Conservation (phyloP, 2,113 vertebrate genomes). For the Seriola rivoliana region DNA sequence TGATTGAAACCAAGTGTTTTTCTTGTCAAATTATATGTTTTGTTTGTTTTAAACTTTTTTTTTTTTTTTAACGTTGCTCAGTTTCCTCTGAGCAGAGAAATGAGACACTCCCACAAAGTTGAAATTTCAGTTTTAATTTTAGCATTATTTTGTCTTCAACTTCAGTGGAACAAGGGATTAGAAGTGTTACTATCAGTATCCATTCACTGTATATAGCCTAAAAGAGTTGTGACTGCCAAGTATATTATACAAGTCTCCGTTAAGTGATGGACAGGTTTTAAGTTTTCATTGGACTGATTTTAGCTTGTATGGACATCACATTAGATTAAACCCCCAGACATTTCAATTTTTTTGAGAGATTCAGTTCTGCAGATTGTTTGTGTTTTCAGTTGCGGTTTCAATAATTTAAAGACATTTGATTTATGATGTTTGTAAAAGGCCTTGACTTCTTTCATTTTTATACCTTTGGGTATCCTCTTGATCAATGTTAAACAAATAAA, state of each 20-base stretch:
- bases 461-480: slow-evolving; percentile 75
- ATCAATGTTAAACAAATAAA: slow-evolving; percentile 85
- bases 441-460: slow-evolving; percentile 71
- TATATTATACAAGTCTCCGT: slow-evolving; percentile 32
- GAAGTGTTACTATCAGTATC: slow-evolving; percentile 32
- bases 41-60: slow-evolving; percentile 32
- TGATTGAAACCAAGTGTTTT: slow-evolving; percentile 48
- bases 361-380: slow-evolving; percentile 48
- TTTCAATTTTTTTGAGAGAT: slow-evolving; percentile 68
- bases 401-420: slow-evolving; percentile 78
- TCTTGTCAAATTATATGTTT: slow-evolving; percentile 8
- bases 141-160: slow-evolving; percentile 23
- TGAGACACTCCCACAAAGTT: slow-evolving; percentile 56
- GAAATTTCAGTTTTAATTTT: slow-evolving; percentile 4
- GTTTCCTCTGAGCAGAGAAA: slow-evolving; percentile 57
- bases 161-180: slow-evolving; percentile 19
- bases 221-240: slow-evolving; percentile 36
- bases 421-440: slow-evolving; percentile 71
- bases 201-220: slow-evolving; percentile 26
- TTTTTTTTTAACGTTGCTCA: slow-evolving; percentile 57
- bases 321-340: slow-evolving; percentile 40
- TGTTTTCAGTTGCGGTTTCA: slow-evolving; percentile 59
- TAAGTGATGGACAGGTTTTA: slow-evolving; percentile 38
- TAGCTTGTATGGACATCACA: slow-evolving; percentile 24
- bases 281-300: slow-evolving; percentile 41